phyloP scores from a whole-genome alignment of 2,888 invertebrate genomes.

The Mongoloraphidia duomilia region DNA sequence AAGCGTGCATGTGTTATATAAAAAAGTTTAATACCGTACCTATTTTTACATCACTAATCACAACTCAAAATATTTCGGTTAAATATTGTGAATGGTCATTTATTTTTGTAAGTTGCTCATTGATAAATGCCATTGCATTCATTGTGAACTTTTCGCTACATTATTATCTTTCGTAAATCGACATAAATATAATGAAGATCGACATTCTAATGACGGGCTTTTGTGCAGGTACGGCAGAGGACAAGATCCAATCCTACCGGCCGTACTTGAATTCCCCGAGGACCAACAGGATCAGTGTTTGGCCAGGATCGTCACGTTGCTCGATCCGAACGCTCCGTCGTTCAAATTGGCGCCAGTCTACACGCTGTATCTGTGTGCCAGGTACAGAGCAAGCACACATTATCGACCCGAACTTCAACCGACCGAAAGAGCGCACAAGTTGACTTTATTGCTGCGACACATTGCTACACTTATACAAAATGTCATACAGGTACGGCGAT shows the following conservation, averaged over 20 bases:
- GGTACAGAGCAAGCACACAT: constrained; percentile 88
- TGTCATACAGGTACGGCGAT: constrained; percentile 53
- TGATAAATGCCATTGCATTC: background rate
- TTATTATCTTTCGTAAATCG: no score
- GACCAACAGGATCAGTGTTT: constrained; percentile 88
- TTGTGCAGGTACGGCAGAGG: constrained; percentile 41
- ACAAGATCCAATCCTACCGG: constrained; percentile 82
- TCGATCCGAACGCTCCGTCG: constrained; percentile 77
- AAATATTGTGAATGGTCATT: no score
- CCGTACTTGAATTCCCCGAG: constrained; percentile 88
- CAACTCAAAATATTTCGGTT: no score
- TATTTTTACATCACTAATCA: no score
- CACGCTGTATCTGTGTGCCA: constrained; percentile 85
- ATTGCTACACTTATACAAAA: constrained; percentile 77
- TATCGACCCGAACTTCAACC: constrained; percentile 87
- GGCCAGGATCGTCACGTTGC: constrained; percentile 70
- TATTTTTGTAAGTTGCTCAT: no score
- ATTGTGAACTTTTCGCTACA: background rate
- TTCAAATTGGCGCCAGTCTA: constrained; percentile 96
- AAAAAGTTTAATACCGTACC: no score
- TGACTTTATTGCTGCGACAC: constrained; percentile 80
- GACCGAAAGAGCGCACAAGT: constrained; percentile 78
- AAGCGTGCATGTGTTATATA: no score
- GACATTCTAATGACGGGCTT: no score
- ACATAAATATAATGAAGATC: no score